Evolutionary conservation across 2,113 vertebrate species (phyloP), one percentile per base, ranked within the genome.

Genomic region (Aldabrachelys gigantea): DNA sequence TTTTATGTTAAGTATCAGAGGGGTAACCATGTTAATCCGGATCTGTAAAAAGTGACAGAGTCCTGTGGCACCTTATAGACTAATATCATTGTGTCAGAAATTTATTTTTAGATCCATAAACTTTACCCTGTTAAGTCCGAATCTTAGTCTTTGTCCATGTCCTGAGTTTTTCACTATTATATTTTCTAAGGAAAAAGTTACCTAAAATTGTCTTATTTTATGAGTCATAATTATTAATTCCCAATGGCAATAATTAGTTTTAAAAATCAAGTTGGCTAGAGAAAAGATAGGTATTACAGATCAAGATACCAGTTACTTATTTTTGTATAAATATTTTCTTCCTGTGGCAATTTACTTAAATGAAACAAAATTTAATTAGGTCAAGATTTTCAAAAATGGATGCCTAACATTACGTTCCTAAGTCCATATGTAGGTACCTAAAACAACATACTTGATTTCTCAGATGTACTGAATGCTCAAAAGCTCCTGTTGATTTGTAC

Each of bases 171-270:
- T 89, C 90, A 84, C 19, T 91, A 19, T 82, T 82, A 75, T 6
- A 38, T 13, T n/a, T 72, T 62, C 29, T 59, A 84, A 87, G 80
- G 89, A 96, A 96, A 93, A 94, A 41, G 1, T 90, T 97, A 92
- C 4, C 31, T 50, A 95, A 90, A 6, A 81, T 72, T 91, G 54
- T 31, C 24, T 29, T 89, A 84, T 85, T 95, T 93, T 91, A 84
- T 95, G 52, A 95, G 65, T 89, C 78, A 97, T n/a, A 82, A 90
- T 35, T 89, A 88, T 53, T 92, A 87, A 94, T 47, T 57, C 10
- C 72, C 94, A 84, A 59, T 1, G 72, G 79, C 88, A 80, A 50
- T 81, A 50, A 19, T 44, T 2, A 72, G 88, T 95, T 69, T 11
- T 87, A 50, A 80, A 85, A 13, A 87, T 91, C 7, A 91, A 95